These are phyloP conservation scores for Rhinopomastus cyanomelas DNA, from an alignment of 2,113 vertebrate species.

Conservation along the genomic window DNA sequence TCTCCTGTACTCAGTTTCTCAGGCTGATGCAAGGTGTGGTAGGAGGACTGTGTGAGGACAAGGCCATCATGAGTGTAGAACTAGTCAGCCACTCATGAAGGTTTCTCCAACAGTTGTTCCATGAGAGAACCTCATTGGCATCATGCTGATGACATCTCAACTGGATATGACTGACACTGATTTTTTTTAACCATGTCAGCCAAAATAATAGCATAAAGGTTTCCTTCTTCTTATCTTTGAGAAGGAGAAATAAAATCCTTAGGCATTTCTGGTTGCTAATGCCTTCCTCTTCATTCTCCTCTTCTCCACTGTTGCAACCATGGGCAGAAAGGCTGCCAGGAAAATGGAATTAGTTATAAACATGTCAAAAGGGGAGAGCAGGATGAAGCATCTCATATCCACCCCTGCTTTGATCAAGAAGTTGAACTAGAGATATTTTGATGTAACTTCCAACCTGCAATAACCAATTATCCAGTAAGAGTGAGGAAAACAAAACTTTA, in stretches of 20 bases:
- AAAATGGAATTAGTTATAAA: not conserved
- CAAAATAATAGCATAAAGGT: not conserved
- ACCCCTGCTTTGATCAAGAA: not conserved
- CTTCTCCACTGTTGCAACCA: not conserved
- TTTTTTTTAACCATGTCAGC: not conserved
- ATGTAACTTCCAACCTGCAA: not conserved
- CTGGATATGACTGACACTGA: not conserved
- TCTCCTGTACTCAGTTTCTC: not conserved
- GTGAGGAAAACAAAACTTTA: not conserved
- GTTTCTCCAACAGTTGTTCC: rapidly evolving
- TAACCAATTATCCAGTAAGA: not conserved
- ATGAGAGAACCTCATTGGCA: not conserved
- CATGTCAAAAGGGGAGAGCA: not conserved
- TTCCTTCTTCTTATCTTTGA: not conserved
- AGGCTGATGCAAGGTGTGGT: not conserved
- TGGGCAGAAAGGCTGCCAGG: not conserved
- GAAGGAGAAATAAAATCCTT: not conserved
- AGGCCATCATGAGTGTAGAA: not conserved
- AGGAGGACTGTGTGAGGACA: not conserved
- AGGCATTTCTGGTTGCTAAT: not conserved
- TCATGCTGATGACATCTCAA: not conserved
- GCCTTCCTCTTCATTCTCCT: not conserved
- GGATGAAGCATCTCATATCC: not conserved
- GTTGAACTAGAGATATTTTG: not conserved
- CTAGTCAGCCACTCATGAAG: not conserved